Conservation (phyloP, 2,888 invertebrate species). For the Ennomos fuscantarius region DNA sequence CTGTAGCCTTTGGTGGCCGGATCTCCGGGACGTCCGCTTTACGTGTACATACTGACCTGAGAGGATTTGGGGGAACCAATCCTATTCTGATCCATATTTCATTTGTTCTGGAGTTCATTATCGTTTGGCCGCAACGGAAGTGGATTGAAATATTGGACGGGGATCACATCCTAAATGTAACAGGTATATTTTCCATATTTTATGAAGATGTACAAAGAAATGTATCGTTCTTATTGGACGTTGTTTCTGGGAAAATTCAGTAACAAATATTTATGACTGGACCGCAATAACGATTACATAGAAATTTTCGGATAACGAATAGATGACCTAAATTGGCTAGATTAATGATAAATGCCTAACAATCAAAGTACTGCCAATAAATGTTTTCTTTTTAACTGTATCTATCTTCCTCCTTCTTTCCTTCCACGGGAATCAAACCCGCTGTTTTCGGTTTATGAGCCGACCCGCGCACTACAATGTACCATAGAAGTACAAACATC, state of each 20-base stretch:
- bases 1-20: constrained; percentile 55
- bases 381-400: no score
- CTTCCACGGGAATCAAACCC: no score
- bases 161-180: constrained; percentile 55
- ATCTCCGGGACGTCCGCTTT: constrained; percentile 46
- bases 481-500: no score
- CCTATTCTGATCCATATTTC: constrained; percentile 48
- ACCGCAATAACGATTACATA: constrained; percentile 6
- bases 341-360: no score
- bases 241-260: constrained; percentile 15
- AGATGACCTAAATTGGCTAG: neutral
- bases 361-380: no score
- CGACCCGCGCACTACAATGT: no score
- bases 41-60: constrained; percentile 29
- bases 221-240: constrained; percentile 40
- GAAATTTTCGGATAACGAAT: neutral
- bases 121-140: constrained; percentile 42
- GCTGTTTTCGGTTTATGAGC: no score
- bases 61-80: constrained; percentile 29
- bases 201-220: constrained; percentile 47
- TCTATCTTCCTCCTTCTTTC: no score
- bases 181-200: constrained; percentile 59
- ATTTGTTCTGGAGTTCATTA: constrained; percentile 49
- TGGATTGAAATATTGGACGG: constrained; percentile 56
- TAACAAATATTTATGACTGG: constrained; percentile 4